phyloP scores from a whole-genome alignment of 2,888 invertebrate genomes.

The Odontomyia ornata region DNA sequence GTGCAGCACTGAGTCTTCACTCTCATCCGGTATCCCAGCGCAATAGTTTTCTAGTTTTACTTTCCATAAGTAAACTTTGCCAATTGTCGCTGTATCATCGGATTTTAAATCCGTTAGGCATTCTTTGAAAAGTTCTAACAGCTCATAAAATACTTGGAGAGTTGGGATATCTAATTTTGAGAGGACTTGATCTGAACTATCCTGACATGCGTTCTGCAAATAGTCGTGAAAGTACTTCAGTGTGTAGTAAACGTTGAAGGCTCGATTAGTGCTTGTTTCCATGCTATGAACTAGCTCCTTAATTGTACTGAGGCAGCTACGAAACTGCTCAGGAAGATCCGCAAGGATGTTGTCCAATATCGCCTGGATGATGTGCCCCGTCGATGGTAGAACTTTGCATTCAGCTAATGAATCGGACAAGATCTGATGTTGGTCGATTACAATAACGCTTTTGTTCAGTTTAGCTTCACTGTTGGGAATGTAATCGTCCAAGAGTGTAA shows the following conservation, averaged over 20 bases:
- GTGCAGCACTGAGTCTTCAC: slow-evolving; percentile 35
- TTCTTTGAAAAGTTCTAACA: slow-evolving; percentile 33
- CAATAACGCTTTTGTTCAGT: slow-evolving; percentile 13
- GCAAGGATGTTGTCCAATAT: slow-evolving; percentile 26
- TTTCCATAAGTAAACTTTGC: slow-evolving; percentile 49
- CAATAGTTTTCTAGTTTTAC: slow-evolving; percentile 48
- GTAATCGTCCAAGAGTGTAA: slow-evolving; percentile 32
- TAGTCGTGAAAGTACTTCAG: slow-evolving; percentile 39
- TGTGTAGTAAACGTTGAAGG: slow-evolving; percentile 28
- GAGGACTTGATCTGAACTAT: slow-evolving; percentile 13
- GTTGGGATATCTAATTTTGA: slow-evolving; percentile 32
- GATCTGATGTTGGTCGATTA: slow-evolving; percentile 6
- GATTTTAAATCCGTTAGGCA: slow-evolving; percentile 22
- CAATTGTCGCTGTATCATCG: slow-evolving; percentile 40
- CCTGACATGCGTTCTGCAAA: slow-evolving; percentile 27
- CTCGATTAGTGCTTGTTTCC: slow-evolving; percentile 25
- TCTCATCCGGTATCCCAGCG: slow-evolving; percentile 15
- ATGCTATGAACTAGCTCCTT: slow-evolving; percentile 27
- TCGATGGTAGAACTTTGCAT: slow-evolving; percentile 25
- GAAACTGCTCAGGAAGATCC: slow-evolving; percentile 23
- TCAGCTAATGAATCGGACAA: slow-evolving; percentile 20
- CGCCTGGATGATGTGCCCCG: slow-evolving; percentile 25
- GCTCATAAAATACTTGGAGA: slow-evolving; percentile 23
- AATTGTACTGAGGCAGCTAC: slow-evolving; percentile 16
- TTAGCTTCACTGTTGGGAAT: slow-evolving; percentile 29